Percentiles rank a stretch among this genome's conserved stretches.
These are phyloP conservation scores for Eristalinus aeneus DNA, from an alignment of 2,888 invertebrate genomes.

Conservation along the genomic window DNA sequence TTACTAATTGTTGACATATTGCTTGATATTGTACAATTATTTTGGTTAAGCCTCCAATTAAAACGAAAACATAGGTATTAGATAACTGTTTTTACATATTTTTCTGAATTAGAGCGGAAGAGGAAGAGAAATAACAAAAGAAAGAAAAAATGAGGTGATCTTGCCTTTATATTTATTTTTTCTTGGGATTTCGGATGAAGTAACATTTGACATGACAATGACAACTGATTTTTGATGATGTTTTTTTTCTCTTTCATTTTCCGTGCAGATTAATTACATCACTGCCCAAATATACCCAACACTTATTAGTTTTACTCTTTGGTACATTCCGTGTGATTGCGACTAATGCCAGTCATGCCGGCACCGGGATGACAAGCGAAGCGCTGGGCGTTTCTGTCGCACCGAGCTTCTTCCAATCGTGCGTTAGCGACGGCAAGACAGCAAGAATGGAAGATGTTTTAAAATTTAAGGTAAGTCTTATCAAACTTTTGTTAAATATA, in stretches of 20 bases:
- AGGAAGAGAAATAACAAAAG: conserved; percentile 9
- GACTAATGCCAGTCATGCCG: conserved; percentile 93
- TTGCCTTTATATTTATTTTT: neutral
- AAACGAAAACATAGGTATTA: conserved; percentile 23
- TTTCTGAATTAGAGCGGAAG: conserved; percentile 22
- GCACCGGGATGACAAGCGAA: conserved; percentile 97
- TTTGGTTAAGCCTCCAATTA: conserved; percentile 45
- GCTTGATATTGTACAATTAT: neutral
- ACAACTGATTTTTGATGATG: conserved; percentile 32
- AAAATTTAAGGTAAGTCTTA: conserved; percentile 90
- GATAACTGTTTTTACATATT: conserved; percentile 29
- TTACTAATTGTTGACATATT: neutral
- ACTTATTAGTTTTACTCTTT: conserved; percentile 95
- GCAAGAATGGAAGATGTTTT: conserved; percentile 98
- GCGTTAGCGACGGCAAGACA: conserved; percentile 96
- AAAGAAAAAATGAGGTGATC: neutral
- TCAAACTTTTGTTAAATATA: conserved; percentile 14
- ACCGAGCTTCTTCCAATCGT: conserved; percentile 97
- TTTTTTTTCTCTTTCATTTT: conserved; percentile 35
- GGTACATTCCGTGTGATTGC: conserved; percentile 98
- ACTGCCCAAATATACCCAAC: conserved; percentile 94
- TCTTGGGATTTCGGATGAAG: conserved; percentile 6
- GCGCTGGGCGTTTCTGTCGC: conserved; percentile 97
- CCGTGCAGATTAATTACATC: conserved; percentile 92
- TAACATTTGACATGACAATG: conserved; percentile 35